Evolutionary conservation across 2,797 vertebrate species (phyloP).

Genomic region (Acropternis orthonyx): DNA sequence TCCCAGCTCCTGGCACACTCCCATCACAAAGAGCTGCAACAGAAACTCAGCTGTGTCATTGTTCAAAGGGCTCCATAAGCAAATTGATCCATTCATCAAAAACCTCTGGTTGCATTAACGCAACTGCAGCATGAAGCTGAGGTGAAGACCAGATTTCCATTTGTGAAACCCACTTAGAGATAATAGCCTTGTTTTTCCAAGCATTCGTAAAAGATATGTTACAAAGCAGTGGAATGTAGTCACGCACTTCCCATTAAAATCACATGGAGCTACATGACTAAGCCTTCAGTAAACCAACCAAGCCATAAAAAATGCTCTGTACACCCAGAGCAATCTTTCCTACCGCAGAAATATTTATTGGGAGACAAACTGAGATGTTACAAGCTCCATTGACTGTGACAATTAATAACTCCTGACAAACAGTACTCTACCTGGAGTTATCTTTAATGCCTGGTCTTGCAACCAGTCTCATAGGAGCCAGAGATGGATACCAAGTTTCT

Average conservation of each 20-base stretch:
- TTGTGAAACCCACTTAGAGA: slow-evolving; percentile 21
- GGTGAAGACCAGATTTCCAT: neutral
- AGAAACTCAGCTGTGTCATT: neutral
- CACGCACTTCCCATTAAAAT: neutral
- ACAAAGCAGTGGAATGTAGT: slow-evolving; percentile 9
- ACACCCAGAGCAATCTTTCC: neutral
- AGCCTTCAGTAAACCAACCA: neutral
- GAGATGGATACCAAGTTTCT: neutral
- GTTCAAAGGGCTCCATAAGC: neutral
- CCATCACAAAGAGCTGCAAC: neutral
- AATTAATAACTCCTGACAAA: neutral
- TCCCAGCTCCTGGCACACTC: neutral
- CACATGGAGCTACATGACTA: slow-evolving; percentile 35
- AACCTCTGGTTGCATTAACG: neutral
- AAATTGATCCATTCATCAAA: neutral
- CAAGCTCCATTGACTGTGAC: neutral
- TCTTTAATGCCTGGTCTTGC: neutral
- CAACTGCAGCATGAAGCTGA: accelerated
- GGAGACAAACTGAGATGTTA: neutral
- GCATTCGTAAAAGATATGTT: slow-evolving; percentile 24
- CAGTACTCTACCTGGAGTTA: neutral
- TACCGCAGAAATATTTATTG: neutral
- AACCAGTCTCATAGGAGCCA: neutral
- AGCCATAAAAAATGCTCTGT: neutral
- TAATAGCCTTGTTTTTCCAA: slow-evolving; percentile 56